phyloP scores from a whole-genome alignment of 2,888 invertebrate species.

The Caenorhabditis sp. region DNA sequence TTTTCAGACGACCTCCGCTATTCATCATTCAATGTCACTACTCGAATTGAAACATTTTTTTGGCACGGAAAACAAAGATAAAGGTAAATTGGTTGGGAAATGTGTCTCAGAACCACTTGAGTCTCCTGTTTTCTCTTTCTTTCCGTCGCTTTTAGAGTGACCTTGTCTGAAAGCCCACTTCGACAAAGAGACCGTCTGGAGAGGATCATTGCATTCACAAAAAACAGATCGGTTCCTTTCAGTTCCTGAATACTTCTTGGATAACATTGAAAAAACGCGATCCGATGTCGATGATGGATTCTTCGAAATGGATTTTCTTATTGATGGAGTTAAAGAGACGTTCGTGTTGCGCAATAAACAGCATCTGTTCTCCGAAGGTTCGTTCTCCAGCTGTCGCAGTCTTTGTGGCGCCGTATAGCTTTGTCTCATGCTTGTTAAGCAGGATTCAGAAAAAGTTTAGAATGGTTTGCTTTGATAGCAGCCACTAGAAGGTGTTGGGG shows the following conservation, averaged over 20 bases:
- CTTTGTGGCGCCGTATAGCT: constrained; percentile 37
- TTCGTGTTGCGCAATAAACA: constrained; percentile 57
- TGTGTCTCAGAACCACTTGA: constrained; percentile 32
- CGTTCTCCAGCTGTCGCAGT: constrained; percentile 14
- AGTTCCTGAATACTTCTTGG: constrained; percentile 68
- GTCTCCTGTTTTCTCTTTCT: constrained; percentile 11
- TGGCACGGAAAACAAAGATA: constrained; percentile 56
- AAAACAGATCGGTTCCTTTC: constrained; percentile 23
- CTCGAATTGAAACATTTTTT: constrained; percentile 63
- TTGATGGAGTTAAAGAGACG: constrained; percentile 59
- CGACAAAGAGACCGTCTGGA: constrained; percentile 7
- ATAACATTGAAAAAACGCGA: constrained; percentile 41
- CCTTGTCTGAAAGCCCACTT: constrained; percentile 25
- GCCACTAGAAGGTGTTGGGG: constrained; percentile 12
- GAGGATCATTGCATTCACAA: constrained; percentile 5
- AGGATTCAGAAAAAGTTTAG: constrained; percentile 42
- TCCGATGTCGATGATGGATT: constrained; percentile 52
- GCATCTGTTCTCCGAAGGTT: constrained; percentile 64
- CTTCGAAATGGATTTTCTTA: constrained; percentile 58
- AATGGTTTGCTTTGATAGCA: constrained; percentile 43
- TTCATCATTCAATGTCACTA: constrained; percentile 60
- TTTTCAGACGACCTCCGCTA: constrained; percentile 43
- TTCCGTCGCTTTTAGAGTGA: constrained; percentile 33
- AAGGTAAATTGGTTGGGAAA: constrained; percentile 28
- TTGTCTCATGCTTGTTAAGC: constrained; percentile 44